phyloP scores from a whole-genome alignment of 2,797 vertebrate species.

The Alcedo quadribrachys region DNA sequence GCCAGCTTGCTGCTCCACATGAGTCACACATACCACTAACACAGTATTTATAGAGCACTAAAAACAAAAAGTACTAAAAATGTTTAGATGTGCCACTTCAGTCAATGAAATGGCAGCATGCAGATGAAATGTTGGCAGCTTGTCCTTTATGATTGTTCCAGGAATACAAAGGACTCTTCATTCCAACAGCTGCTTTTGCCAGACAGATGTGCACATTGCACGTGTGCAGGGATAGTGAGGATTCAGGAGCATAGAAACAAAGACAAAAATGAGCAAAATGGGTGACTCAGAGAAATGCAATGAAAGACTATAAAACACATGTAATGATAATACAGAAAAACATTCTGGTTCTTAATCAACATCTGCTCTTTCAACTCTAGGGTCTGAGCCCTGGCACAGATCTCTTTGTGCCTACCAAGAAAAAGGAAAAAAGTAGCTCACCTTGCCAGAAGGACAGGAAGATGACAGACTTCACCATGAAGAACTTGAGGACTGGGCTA shows the following conservation, averaged over 20 bases:
- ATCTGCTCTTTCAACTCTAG: background rate
- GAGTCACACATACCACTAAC: background rate
- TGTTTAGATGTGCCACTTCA: background rate
- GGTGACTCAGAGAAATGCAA: background rate
- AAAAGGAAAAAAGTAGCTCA: constrained; percentile 61
- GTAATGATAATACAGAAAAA: background rate
- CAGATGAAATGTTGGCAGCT: background rate
- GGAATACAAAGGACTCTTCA: background rate
- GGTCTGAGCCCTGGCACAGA: background rate
- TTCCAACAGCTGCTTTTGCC: background rate
- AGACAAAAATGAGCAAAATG: background rate
- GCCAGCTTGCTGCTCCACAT: background rate
- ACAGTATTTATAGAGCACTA: background rate
- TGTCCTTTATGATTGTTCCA: background rate
- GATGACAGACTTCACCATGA: constrained; percentile 98
- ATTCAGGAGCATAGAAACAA: background rate
- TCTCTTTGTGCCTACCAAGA: background rate
- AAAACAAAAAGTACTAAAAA: background rate
- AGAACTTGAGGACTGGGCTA: constrained; percentile 95
- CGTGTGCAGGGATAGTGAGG: background rate
- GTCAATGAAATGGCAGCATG: background rate
- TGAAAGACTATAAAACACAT: background rate
- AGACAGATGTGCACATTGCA: background rate
- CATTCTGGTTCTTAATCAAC: background rate
- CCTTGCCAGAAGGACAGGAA: constrained; percentile 99